These are phyloP conservation scores for Bombus turneri DNA, from an alignment of 1,140 invertebrate genomes.

Conservation along the genomic window DNA sequence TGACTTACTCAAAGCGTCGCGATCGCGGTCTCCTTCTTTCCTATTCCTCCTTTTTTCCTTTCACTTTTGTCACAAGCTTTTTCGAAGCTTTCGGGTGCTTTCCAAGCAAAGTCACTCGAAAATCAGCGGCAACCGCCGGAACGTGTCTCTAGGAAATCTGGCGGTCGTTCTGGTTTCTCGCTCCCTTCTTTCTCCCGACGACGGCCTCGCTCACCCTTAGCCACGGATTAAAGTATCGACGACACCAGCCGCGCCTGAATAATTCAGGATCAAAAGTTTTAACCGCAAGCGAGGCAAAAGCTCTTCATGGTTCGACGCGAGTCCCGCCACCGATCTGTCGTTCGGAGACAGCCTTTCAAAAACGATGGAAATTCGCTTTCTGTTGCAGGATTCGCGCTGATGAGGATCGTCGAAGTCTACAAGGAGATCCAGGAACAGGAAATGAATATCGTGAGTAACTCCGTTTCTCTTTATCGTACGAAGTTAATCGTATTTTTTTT, in stretches of 20 bases:
- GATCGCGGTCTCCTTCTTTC: constrained; percentile 1
- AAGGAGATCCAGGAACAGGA: constrained; percentile 96
- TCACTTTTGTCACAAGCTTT: background rate
- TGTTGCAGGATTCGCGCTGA: constrained; percentile 91
- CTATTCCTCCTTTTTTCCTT: background rate
- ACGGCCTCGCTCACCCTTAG: constrained; percentile 34
- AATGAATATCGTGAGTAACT: constrained; percentile 93
- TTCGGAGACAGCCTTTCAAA: background rate
- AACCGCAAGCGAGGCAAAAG: constrained; percentile 48
- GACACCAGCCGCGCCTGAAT: constrained; percentile 76
- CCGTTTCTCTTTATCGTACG: no score
- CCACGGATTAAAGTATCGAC: constrained; percentile 80
- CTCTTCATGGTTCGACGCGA: constrained; percentile 35
- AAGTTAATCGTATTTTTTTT: no score
- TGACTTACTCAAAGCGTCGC: constrained; percentile 1
- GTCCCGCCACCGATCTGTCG: background rate
- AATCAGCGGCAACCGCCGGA: constrained; percentile 45
- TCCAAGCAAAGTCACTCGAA: constrained; percentile 58
- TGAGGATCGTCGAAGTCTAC: constrained; percentile 95
- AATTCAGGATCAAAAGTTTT: constrained; percentile 80
- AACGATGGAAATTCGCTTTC: constrained; percentile 58
- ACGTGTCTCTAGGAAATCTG: constrained; percentile 37
- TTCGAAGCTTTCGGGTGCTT: constrained; percentile 42
- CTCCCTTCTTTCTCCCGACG: constrained; percentile 4
- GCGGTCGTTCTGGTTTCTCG: constrained; percentile 21